These are phyloP conservation scores for Arctia plantaginis DNA, from an alignment of 2,888 invertebrate species.

Conservation along the genomic window DNA sequence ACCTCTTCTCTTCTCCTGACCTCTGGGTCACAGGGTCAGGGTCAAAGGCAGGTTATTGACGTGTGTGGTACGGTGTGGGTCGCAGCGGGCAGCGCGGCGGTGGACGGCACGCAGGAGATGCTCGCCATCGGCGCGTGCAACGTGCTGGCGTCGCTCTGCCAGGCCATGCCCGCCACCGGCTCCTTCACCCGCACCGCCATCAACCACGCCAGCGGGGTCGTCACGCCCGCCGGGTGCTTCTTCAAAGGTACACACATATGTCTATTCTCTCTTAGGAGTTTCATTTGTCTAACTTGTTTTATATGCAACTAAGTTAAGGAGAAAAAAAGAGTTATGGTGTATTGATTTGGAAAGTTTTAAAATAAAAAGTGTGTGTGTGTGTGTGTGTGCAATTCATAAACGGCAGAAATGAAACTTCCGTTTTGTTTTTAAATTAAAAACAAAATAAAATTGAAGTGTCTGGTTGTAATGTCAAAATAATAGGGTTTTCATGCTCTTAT, in stretches of 20 bases:
- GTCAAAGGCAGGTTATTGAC: neutral
- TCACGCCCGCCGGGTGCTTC: constrained; percentile 93
- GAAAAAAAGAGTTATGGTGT: no score
- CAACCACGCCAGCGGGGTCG: constrained; percentile 96
- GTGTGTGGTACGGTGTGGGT: neutral
- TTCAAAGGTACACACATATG: constrained; percentile 86
- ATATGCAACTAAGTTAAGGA: no score
- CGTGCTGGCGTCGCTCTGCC: constrained; percentile 92
- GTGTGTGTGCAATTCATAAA: no score
- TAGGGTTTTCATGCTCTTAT: no score
- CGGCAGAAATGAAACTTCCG: no score
- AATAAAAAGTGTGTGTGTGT: no score
- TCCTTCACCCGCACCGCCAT: constrained; percentile 96
- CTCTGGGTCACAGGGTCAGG: neutral
- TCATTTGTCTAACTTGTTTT: no score
- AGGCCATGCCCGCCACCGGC: constrained; percentile 95
- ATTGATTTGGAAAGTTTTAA: no score
- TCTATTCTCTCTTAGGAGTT: no score
- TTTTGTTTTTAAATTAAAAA: no score
- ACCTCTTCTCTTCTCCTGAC: neutral
- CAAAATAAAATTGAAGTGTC: no score
- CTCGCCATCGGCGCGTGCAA: constrained; percentile 94
- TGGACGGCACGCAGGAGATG: constrained; percentile 97
- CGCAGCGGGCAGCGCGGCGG: constrained; percentile 90
- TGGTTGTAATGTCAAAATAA: no score